Conservation (phyloP, 2,797 vertebrate species). For the Hypotaenidia okinawae region DNA sequence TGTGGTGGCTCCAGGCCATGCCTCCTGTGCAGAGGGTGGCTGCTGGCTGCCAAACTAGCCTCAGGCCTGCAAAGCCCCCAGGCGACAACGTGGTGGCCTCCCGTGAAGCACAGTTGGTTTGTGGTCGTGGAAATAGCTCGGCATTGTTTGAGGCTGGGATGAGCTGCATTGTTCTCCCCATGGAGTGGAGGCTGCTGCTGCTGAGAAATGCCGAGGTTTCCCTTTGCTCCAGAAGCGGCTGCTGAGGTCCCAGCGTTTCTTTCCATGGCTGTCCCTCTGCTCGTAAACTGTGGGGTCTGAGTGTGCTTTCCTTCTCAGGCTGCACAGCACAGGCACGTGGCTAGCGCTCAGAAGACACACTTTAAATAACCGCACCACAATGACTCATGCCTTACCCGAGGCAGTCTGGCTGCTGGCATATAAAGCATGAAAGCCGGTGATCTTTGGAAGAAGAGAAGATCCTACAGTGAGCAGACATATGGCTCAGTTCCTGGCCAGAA, state of each 20-base stretch:
- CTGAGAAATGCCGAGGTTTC: neutral
- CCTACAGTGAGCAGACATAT: constrained; percentile 52
- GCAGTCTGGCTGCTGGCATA: constrained; percentile 54
- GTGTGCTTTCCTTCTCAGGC: neutral
- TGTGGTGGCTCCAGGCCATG: fast-evolving
- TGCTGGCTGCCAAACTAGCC: neutral
- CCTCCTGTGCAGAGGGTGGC: neutral
- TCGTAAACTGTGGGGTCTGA: neutral
- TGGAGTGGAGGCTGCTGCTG: neutral
- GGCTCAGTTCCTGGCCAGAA: constrained; percentile 58
- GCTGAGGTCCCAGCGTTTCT: neutral
- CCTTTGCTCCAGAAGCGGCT: neutral
- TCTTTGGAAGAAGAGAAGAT: constrained; percentile 54
- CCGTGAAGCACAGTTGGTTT: neutral
- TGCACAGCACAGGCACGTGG: constrained; percentile 18
- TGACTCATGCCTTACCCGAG: constrained; percentile 63
- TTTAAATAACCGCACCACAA: constrained; percentile 46
- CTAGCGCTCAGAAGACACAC: constrained; percentile 23
- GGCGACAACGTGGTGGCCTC: neutral
- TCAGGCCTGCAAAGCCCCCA: fast-evolving
- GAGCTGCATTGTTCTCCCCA: neutral
- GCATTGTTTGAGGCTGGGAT: neutral
- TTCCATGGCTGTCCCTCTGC: fast-evolving
- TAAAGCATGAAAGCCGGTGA: constrained; percentile 39
- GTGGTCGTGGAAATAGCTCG: neutral